A percentile compares a stretch with the other conserved stretches of the same genome.
These are phyloP conservation scores for Stenurella melanura DNA, from an alignment of 2,888 invertebrate genomes.

Conservation along the genomic window DNA sequence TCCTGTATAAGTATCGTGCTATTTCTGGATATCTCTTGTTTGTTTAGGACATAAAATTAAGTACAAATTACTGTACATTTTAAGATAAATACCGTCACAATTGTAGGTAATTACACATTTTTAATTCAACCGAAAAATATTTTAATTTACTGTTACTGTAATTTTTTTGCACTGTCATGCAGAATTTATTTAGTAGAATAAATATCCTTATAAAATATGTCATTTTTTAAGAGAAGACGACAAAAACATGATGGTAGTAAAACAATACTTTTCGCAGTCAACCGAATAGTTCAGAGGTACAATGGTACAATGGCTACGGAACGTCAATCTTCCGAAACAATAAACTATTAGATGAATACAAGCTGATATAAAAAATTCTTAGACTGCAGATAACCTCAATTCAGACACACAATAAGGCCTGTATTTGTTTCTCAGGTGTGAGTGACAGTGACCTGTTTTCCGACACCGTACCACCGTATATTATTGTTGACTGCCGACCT, in stretches of 20 bases:
- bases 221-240: conserved; percentile 12
- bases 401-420: conserved; percentile 30
- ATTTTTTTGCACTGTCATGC: conserved; percentile 7
- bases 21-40: too few species aligned
- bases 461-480: conserved; percentile 21
- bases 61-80: background rate
- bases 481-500: conserved; percentile 39
- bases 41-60: background rate
- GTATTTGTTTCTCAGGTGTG: conserved; percentile 39
- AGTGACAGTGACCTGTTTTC: conserved; percentile 45
- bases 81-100: background rate
- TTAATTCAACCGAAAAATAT: background rate
- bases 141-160: conserved; percentile 4
- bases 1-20: too few species aligned
- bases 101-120: background rate
- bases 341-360: conserved; percentile 37
- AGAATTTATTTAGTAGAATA: background rate
- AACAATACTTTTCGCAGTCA: conserved; percentile 31
- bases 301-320: conserved; percentile 35
- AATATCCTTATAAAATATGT: conserved; percentile 2
- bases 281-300: conserved; percentile 21
- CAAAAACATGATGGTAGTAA: conserved; percentile 14
- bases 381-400: conserved; percentile 38
- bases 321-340: conserved; percentile 40
- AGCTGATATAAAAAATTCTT: conserved; percentile 30